These are phyloP conservation scores for Asarcornis scutulata DNA, from an alignment of 2,113 vertebrate species.

Conservation along the genomic window DNA sequence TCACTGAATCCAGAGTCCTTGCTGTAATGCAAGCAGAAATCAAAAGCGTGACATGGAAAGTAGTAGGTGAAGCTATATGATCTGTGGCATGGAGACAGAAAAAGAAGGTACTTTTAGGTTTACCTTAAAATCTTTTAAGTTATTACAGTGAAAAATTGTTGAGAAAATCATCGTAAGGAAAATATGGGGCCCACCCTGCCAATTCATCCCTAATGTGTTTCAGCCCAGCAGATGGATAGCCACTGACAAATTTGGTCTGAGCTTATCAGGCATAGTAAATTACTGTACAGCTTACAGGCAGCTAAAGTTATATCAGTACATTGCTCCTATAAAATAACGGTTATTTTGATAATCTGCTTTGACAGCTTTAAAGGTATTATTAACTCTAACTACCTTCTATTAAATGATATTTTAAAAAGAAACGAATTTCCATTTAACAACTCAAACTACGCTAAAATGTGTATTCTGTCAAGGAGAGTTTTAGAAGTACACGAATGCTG, in stretches of 20 bases:
- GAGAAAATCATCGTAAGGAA: not conserved
- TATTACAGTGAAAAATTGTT: not conserved
- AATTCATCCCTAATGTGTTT: not conserved
- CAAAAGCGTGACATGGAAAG: not conserved
- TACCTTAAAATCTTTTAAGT: not conserved
- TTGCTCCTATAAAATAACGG: not conserved
- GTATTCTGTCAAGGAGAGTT: not conserved
- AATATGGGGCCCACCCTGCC: not conserved
- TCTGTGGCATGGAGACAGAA: not conserved
- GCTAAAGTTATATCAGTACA: not conserved
- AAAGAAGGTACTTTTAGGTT: not conserved
- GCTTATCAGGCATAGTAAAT: not conserved
- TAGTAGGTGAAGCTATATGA: not conserved
- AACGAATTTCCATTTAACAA: not conserved
- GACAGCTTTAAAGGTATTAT: not conserved
- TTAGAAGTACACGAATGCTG: not conserved
- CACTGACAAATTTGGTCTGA: not conserved
- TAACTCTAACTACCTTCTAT: not conserved
- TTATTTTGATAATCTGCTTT: not conserved
- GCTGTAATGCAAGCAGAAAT: not conserved
- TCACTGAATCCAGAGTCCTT: not conserved
- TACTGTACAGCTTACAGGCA: not conserved
- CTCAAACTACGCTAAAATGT: not conserved
- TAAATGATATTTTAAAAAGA: not conserved
- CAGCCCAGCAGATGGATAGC: not conserved